These are phyloP conservation scores for Cranoglanis bouderius DNA, from an alignment of 2,113 vertebrate genomes.

Conservation along the genomic window DNA sequence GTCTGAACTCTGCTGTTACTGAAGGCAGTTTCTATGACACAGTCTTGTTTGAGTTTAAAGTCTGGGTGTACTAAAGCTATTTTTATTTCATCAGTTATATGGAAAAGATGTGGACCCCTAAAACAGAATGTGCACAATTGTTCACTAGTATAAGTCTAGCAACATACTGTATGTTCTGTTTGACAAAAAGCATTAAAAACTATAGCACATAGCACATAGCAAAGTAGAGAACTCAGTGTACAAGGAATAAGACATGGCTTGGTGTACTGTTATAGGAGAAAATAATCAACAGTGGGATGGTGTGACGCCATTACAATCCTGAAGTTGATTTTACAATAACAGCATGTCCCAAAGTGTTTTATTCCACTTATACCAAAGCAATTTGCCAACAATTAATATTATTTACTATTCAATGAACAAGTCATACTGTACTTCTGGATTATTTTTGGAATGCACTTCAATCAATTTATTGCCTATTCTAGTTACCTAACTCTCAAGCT, in stretches of 20 bases:
- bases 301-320: background rate
- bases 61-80: background rate
- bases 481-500: background rate
- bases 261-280: background rate
- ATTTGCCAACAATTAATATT: background rate
- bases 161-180: background rate
- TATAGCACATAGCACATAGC: background rate
- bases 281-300: background rate
- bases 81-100: background rate
- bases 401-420: background rate
- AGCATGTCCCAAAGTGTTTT: background rate
- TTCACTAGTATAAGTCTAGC: background rate
- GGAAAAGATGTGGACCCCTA: background rate
- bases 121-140: background rate
- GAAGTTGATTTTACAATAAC: background rate
- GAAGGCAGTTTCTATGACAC: slow-evolving; percentile 89
- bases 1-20: slow-evolving; percentile 82
- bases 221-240: background rate
- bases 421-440: background rate
- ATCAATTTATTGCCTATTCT: background rate
- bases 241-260: background rate
- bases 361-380: background rate
- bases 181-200: background rate
- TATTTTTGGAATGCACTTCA: slow-evolving; percentile 7
- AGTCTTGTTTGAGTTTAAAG: background rate